Conservation (phyloP, 1,140 invertebrate genomes). For the Lanistes nyassanus region DNA sequence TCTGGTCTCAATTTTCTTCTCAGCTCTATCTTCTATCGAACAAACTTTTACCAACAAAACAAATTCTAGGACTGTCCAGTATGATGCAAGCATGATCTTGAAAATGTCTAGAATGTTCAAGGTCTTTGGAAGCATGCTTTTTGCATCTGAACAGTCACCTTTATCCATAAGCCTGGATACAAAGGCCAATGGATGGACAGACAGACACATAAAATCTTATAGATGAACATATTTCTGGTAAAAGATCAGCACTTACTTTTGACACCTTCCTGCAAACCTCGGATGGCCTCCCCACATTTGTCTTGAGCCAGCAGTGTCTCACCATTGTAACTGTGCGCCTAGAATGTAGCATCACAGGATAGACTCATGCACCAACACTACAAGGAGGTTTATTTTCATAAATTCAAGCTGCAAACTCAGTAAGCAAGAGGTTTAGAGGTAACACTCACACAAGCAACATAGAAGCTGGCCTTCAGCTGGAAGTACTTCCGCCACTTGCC, state of each 20-base stretch:
- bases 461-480: conserved; percentile 76
- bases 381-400: not conserved
- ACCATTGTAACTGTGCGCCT: conserved; percentile 78
- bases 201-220: conserved; percentile 2
- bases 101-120: too few species aligned
- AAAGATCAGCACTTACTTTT: conserved; percentile 34
- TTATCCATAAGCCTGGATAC: too few species aligned
- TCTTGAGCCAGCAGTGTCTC: conserved; percentile 75
- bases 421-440: too few species aligned
- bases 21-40: too few species aligned
- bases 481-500: conserved; percentile 78
- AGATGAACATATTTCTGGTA: not conserved
- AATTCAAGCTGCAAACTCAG: too few species aligned
- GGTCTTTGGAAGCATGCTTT: too few species aligned
- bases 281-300: conserved; percentile 79
- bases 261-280: conserved; percentile 74
- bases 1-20: too few species aligned
- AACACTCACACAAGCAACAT: conserved; percentile 74
- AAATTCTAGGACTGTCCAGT: too few species aligned
- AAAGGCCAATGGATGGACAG: conserved; percentile 11
- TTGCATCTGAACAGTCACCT: too few species aligned
- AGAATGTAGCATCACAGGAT: conserved; percentile 22
- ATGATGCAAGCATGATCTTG: too few species aligned
- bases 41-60: too few species aligned
- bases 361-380: not conserved